Percentiles rank a stretch among this genome's conserved stretches.
Evolutionary conservation across 2,797 vertebrate species (phyloP).

Genomic region (Sebastes goodei): DNA sequence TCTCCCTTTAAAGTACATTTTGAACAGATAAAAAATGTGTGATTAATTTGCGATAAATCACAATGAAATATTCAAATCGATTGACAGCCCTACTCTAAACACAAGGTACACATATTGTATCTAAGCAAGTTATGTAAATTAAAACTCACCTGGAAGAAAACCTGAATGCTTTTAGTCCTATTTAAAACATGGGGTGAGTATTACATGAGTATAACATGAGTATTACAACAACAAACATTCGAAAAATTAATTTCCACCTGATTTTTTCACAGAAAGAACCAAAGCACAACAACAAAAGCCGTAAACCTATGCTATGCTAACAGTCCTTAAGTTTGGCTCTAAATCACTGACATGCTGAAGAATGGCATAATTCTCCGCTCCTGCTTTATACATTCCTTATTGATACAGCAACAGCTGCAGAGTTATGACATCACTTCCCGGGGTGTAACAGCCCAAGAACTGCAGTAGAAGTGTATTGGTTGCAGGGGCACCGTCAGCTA

Average conservation of each 20-base stretch:
- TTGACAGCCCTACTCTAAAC: neutral
- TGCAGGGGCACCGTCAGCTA: neutral
- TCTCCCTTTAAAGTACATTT: no score
- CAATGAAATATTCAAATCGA: no score
- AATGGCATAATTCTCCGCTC: neutral
- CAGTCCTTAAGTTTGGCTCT: neutral
- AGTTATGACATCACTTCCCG: slow-evolving; percentile 5
- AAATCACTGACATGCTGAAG: neutral
- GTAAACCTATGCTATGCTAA: neutral
- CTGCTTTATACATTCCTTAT: neutral
- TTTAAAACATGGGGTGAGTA: neutral
- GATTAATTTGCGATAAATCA: no score
- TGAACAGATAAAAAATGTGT: no score
- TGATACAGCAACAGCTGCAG: neutral
- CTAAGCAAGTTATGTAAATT: neutral
- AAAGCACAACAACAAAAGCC: neutral
- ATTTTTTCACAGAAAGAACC: neutral
- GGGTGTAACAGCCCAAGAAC: neutral
- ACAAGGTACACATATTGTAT: neutral
- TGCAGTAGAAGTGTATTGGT: neutral
- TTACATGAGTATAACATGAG: neutral
- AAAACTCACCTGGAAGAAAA: neutral
- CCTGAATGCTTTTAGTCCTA: neutral
- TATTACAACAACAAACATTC: neutral
- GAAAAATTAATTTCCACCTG: neutral